These are phyloP conservation scores for Hemiscyllium ocellatum DNA, from an alignment of 2,113 vertebrate species.

Conservation along the genomic window DNA sequence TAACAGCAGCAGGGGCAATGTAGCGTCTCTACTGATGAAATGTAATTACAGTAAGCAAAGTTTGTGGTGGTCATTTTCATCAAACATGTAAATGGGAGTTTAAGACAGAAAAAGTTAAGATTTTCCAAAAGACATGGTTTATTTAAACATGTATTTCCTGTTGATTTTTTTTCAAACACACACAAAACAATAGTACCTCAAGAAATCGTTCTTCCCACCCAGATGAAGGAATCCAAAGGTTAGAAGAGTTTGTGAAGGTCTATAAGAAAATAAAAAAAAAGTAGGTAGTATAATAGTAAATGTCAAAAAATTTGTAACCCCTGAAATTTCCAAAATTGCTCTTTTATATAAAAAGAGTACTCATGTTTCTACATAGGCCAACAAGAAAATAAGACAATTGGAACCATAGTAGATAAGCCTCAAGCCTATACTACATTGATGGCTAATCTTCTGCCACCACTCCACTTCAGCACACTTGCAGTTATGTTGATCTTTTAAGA, in stretches of 20 bases:
- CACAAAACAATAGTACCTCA: constrained; percentile 24
- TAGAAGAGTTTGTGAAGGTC: constrained; percentile 27
- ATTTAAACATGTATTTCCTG: neutral
- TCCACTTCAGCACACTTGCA: neutral
- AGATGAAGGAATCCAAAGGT: constrained; percentile 38
- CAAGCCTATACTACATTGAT: neutral
- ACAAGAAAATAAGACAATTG: neutral
- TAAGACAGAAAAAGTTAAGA: neutral
- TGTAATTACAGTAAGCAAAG: neutral
- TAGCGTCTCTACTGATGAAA: neutral
- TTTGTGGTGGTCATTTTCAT: neutral
- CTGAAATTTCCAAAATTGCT: neutral
- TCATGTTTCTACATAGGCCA: neutral
- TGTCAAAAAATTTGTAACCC: neutral
- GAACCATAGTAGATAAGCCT: neutral
- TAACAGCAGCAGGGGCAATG: neutral
- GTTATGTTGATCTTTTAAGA: too few species aligned
- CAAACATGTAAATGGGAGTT: neutral
- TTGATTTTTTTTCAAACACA: neutral
- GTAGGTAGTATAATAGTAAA: neutral
- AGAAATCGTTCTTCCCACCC: constrained; percentile 29
- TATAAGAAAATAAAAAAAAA: constrained; percentile 38
- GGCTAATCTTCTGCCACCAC: neutral
- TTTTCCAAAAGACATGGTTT: neutral
- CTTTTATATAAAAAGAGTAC: neutral